Evolutionary conservation across 2,797 vertebrate species (phyloP), one percentile per base, ranked within the genome.

Genomic region (Urocyon cinereoargenteus): DNA sequence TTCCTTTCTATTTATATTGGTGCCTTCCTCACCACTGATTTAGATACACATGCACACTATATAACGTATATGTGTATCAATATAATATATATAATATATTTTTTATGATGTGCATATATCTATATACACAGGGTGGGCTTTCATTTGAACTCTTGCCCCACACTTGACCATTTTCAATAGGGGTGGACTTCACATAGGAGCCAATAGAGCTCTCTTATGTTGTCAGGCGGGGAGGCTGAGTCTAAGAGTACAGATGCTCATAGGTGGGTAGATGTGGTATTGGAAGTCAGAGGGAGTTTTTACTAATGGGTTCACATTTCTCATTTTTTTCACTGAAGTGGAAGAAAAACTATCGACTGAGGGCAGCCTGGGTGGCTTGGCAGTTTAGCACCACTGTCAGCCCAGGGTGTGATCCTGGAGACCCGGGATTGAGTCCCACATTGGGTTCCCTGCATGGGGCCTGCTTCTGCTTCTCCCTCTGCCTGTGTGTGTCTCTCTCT

Each of bases 221-320:
- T 24, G 40, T 68, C 40, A n/a, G 34, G n/a, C 14, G 6, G 5
- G 64, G 21, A 70, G 22, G 12, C 28, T 10, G 19, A 66, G 19
- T 59, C 18, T 36, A 31, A 21, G 21, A 26, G 28, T 10, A 3
- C 18, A 45, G 26, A 10, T 15, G 12, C 5, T 40, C 40, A 40
- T 4, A 3, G 3, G 2, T 28, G 2, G 28, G 6, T 12, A n/a
- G 24, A 62, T 0, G 0, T 9, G 16, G 5, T 7, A 9, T 16
- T 75, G 84, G 5, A 15, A 51, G 9, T 82, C 34, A 62, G 66
- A n/a, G 2, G 24, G 16, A 66, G 5, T 5, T 75, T 78, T 88
- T 24, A 61, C 22, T 31, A 34, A 53, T 36, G 55, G 12, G 14
- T 85, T 61, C 28, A 68, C 19, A 12, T 85, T 73, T 78, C 34